Evolutionary conservation across 2,888 invertebrate genomes (phyloP), one percentile per base, ranked within the genome.

Genomic region (Dasysyrphus tricinctus): DNA sequence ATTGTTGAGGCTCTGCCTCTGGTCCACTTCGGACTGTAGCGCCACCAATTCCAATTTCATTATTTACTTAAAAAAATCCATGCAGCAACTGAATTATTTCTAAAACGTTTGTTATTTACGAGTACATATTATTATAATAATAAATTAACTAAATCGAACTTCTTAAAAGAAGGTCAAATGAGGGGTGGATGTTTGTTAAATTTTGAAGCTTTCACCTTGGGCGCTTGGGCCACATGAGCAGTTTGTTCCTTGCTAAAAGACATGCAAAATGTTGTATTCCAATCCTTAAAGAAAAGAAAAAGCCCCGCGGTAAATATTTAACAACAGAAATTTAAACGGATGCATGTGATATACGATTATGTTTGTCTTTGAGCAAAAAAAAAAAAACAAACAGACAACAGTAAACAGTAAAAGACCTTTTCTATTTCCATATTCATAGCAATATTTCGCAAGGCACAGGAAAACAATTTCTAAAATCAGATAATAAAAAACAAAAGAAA

Each of bases 391-490:
- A 37, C 5, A 57, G n/a, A n/a, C n/a, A n/a, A n/a, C 24, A 24
- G 24, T 2, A 24, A 24, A 37, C 11, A 37, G 2, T 11, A 56
- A 24, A 56, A 34, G 14, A n/a, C 56, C 8, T n/a, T 34, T 56
- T 56, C 8, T 14, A 32, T 56, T 14, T 32, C 3, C 14, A 2
- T 9, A 34, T 4, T 42, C n/a, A 44, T 44, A n/a, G 16, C 16
- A 3, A 16, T 59, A 59, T 19, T 19, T 59, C 37, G 37, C 12
- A 59, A 37, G 59, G 59, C 37, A 19, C 37, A 19, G 19, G 19
- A 37, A 59, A 37, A 59, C 59, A 59, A 59, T 59, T 59, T 59
- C 16, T 11, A 3, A 1, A 19, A n/a, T 59, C 59, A 19, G 16
- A 59, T 37, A 57, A 24, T n/a, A n/a, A n/a, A n/a, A n/a, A n/a